Base-by-base conservation (phyloP, 2,113 vertebrate species). In the Notarius lentiginosus region DNA sequence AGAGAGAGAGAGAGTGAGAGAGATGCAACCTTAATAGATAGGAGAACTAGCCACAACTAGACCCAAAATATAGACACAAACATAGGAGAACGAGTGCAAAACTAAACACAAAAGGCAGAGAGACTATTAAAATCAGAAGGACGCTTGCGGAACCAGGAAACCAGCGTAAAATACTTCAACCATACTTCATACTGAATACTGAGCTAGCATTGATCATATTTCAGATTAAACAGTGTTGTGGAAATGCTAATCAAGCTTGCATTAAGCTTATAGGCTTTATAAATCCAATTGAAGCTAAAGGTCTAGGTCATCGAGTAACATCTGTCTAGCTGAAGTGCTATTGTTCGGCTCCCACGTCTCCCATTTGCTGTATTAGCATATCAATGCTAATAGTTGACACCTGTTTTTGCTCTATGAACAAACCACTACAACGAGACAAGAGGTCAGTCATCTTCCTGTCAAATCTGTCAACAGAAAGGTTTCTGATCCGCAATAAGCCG, bases 331-430 rank as follows among this genome's bases (percentile, higher is more conserved):
- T 86, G 80, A 72, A 89, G 15, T 73, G 12, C 73, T 22, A 66
- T 82, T 85, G 79, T 73, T 82, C 9, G 27, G 51, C 70, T 76
- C 72, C 70, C 79, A n/a, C 60, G 61, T 68, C 88, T 86, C 88
- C 84, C 85, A 86, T 89, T 86, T 86, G 84, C 61, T 17, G 0
- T 30, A 86, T 89, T 86, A 86, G 81, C 84, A 89, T 89, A 86
- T 84, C 81, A 86, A 89, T 80, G 73, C 73, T 77, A 89, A 83
- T 53, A 47, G 84, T 88, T 88, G 84, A 88, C 88, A 89, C 88
- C 84, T 86, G 88, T 79, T 86, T 79, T 81, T 82, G 61, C 51
- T 60, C 63, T 49, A 27, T 7, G 79, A 82, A 68, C 84, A 77
- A 83, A 83, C 72, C 84, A 63, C 82, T 11, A 61, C 51, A 61